Percentiles rank a stretch among this genome's conserved stretches.
Conservation (phyloP, 2,113 vertebrate species). For the Dicerorhinus sumatrensis region DNA sequence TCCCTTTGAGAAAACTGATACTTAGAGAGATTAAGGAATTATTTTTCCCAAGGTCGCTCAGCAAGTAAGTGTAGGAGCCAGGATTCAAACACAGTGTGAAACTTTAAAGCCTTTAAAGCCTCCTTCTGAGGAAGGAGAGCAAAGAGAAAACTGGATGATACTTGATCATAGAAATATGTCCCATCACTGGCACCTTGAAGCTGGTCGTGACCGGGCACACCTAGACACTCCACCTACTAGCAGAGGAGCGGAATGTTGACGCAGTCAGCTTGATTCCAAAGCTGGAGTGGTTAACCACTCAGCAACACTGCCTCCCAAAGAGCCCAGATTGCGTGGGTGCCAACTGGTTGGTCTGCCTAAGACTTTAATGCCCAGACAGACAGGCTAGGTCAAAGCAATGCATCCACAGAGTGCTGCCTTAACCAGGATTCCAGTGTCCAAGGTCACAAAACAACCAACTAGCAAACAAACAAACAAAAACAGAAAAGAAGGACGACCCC, state of each 20-base stretch:
- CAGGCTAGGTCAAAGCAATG: neutral
- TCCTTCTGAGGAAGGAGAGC: neutral
- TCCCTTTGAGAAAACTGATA: slow-evolving; percentile 40
- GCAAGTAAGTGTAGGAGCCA: neutral
- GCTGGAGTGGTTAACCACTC: neutral
- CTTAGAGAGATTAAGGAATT: slow-evolving; percentile 18
- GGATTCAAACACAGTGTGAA: neutral
- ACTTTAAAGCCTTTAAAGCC: neutral
- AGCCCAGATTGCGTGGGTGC: neutral
- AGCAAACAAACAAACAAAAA: neutral
- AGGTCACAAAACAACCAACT: neutral
- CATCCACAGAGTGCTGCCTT: neutral
- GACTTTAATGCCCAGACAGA: neutral
- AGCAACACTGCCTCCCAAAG: neutral
- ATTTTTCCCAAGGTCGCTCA: neutral
- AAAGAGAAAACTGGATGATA: neutral
- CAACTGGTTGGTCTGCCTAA: neutral
- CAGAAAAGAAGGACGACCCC: neutral
- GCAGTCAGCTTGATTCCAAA: neutral
- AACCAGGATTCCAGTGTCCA: neutral
- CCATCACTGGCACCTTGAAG: neutral
- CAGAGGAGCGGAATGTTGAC: neutral
- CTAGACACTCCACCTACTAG: neutral
- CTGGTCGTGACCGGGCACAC: neutral
- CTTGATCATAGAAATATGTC: neutral